Evolutionary conservation across 1,140 invertebrate genomes (phyloP), one percentile per base, ranked within the genome.

Genomic region (Lordiphosa stackelbergi): DNA sequence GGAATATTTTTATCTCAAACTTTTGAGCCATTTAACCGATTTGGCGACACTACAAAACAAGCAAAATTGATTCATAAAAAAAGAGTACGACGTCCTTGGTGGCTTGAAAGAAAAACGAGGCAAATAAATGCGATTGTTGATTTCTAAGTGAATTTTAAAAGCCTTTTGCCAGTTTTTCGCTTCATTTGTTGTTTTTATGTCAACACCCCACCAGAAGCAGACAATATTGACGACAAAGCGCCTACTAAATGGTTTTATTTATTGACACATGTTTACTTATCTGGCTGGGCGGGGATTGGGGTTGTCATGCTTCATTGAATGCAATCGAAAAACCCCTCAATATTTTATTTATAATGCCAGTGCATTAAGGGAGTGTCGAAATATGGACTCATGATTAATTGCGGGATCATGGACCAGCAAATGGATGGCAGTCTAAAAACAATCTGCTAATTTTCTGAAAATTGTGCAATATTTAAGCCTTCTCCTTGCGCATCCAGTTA

Each of bases 111-210:
- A 16, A 16, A 16, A 16, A 16, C 16, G 19, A 19, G 22, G 35
- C 6, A 28, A 46, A 46, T 28, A 38, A 46, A 36, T 46, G 31
- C 11, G 37, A 69, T 83, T 83, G 77, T 83, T 81, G 68, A 70
- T 65, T 81, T 81, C 72, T 83, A 81, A 81, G 77, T 77, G 79
- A 74, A 83, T 81, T 83, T 83, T 81, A 83, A 81, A 81, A 81
- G 74, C 42, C 72, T 75, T 81, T 81, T 60, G 62, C 68, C 75
- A 83, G 75, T 83, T 81, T 81, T 77, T 81, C 75, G 75, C 75
- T 65, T 81, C 77, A 81, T 81, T 81, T 81, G 77, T 69, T 63
- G 63, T 63, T 83, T 64, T 83, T 83, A 81, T 83, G 72, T 68
- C 42, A 8, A 41, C 11, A 31, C 36, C 58, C 42, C 28, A 54